These are phyloP conservation scores for Rhagium mordax DNA, from an alignment of 2,888 invertebrate species.

Conservation along the genomic window DNA sequence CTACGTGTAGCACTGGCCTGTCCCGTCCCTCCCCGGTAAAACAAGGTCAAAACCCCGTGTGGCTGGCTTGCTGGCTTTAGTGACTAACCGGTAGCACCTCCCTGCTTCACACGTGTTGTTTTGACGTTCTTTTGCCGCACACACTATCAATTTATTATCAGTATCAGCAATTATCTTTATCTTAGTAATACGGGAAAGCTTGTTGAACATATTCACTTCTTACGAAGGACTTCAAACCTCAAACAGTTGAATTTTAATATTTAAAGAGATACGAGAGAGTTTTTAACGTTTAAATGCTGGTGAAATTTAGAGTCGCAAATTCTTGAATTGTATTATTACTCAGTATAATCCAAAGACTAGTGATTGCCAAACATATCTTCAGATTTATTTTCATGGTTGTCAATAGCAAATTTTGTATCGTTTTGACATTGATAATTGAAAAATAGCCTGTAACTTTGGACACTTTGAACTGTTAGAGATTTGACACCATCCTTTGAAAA, in stretches of 20 bases:
- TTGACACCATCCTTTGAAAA: not conserved
- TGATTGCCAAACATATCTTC: no score
- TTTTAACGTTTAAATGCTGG: no score
- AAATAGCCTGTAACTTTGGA: no score
- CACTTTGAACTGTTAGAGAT: not conserved
- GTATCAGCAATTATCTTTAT: constrained; percentile 32
- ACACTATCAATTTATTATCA: constrained; percentile 58
- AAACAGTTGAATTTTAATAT: not conserved
- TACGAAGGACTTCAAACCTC: not conserved
- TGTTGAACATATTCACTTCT: not conserved
- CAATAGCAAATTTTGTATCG: no score
- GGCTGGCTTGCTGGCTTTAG: constrained; percentile 71
- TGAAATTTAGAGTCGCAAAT: no score
- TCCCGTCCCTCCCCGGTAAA: constrained; percentile 71
- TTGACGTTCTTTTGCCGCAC: constrained; percentile 72
- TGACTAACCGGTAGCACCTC: constrained; percentile 71
- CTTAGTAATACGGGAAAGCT: constrained; percentile 32
- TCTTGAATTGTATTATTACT: no score
- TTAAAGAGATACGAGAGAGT: no score
- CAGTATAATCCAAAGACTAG: no score
- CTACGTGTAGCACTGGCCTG: constrained; percentile 77
- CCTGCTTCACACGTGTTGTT: constrained; percentile 71
- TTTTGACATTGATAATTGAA: no score
- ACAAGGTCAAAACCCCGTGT: constrained; percentile 71
- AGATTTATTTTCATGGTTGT: no score